A percentile compares a stretch with the other conserved stretches of the same genome.
Evolutionary conservation across 2,113 vertebrate species (phyloP).

Genomic region (Epinephelus lanceolatus): DNA sequence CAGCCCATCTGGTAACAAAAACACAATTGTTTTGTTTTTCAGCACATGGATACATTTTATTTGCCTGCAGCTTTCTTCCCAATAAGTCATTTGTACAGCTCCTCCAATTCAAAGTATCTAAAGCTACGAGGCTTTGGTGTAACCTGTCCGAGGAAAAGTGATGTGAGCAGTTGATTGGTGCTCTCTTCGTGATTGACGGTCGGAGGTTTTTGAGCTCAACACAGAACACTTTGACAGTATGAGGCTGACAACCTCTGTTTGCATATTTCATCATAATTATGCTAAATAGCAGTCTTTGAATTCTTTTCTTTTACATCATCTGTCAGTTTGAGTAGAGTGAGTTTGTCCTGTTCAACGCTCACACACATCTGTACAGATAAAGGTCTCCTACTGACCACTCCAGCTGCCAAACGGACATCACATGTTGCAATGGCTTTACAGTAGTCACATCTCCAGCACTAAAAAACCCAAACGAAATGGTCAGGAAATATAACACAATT

Average conservation of each 20-base stretch:
- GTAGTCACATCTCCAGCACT: not conserved
- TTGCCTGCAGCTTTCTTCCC: not conserved
- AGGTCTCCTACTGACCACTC: not conserved
- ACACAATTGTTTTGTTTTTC: not conserved
- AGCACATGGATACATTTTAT: not conserved
- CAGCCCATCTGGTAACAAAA: conserved; percentile 12
- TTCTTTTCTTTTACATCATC: not conserved
- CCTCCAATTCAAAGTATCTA: not conserved
- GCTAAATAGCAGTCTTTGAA: conserved; percentile 3
- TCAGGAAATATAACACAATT: not conserved
- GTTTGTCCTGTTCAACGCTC: not conserved
- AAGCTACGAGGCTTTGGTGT: not conserved
- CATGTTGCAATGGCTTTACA: not conserved
- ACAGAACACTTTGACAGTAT: conserved; percentile 25
- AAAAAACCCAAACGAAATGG: not conserved
- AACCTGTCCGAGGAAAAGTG: not conserved
- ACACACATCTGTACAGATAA: not conserved
- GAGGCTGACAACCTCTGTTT: not conserved
- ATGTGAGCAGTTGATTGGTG: not conserved
- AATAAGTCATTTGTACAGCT: not conserved
- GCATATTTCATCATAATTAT: conserved; percentile 25
- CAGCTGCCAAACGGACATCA: not conserved
- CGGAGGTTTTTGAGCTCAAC: not conserved
- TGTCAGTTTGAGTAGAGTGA: not conserved
- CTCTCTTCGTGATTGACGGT: not conserved